Percentiles rank a stretch among this genome's conserved stretches.
Evolutionary conservation across 2,113 vertebrate genomes (phyloP).

Genomic region (Coptodon bakossiorum): DNA sequence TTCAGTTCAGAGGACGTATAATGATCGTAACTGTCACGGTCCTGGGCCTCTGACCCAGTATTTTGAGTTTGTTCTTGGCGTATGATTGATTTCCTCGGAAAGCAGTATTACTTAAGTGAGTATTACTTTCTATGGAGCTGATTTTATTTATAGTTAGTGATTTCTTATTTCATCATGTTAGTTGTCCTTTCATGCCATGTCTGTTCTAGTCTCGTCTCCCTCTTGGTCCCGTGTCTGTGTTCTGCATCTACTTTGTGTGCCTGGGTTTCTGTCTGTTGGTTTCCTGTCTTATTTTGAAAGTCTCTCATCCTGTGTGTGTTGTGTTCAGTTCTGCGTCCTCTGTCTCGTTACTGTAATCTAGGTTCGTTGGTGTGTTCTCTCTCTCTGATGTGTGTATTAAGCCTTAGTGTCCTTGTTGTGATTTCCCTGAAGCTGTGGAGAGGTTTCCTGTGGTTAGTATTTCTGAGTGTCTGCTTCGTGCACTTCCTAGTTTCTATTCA

Average conservation of each 20-base stretch:
- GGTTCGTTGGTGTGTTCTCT: rapidly evolving
- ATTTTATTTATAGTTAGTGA: background rate
- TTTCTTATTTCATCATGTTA: background rate
- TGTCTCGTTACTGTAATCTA: background rate
- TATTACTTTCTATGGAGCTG: background rate
- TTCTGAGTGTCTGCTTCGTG: background rate
- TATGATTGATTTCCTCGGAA: background rate
- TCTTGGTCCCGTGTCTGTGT: rapidly evolving
- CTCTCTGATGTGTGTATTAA: background rate
- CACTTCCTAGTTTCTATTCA: background rate
- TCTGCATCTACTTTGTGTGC: background rate
- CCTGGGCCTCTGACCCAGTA: background rate
- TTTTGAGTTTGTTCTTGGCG: background rate
- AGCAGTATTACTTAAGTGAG: background rate
- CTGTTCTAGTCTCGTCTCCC: rapidly evolving
- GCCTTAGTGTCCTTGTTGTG: background rate
- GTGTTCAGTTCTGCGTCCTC: background rate
- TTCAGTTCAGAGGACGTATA: background rate
- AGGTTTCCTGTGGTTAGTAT: background rate
- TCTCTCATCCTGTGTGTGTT: background rate
- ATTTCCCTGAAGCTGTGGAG: background rate
- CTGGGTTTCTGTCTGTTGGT: background rate
- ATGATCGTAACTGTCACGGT: background rate
- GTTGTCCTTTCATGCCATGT: background rate
- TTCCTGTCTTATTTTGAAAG: background rate